These are phyloP conservation scores for Hipparchia sbordonii DNA, from an alignment of 2,888 invertebrate species.

Conservation along the genomic window DNA sequence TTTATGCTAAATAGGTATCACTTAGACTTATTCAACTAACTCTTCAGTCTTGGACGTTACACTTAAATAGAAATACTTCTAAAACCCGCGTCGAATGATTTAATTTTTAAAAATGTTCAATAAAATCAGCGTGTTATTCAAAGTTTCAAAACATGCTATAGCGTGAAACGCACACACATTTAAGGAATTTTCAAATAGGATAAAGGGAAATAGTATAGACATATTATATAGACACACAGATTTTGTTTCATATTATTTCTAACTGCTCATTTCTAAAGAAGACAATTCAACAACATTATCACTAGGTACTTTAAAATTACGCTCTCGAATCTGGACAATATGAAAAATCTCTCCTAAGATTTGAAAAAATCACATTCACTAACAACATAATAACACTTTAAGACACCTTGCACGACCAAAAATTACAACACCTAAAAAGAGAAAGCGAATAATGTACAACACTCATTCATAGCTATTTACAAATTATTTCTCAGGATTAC, in stretches of 20 bases:
- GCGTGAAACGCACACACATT: conserved; percentile 53
- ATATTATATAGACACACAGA: conserved; percentile 49
- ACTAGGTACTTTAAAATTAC: conserved; percentile 48
- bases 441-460: conserved; percentile 73
- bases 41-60: conserved; percentile 83
- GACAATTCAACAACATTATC: conserved; percentile 50
- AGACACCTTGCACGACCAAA: conserved; percentile 66
- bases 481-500: conserved; percentile 53
- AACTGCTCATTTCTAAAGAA: conserved; percentile 50
- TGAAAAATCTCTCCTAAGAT: conserved; percentile 56
- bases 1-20: conserved; percentile 80
- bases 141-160: conserved; percentile 48
- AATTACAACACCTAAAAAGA: conserved; percentile 72
- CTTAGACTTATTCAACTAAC: conserved; percentile 80
- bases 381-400: conserved; percentile 62
- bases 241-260: conserved; percentile 44
- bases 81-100: conserved; percentile 79
- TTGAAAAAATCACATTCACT: conserved; percentile 69
- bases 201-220: conserved; percentile 44
- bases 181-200: conserved; percentile 44
- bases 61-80: conserved; percentile 81
- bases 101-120: conserved; percentile 51
- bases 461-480: conserved; percentile 55
- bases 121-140: conserved; percentile 50
- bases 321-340: conserved; percentile 50